phyloP scores from a whole-genome alignment of 2,888 invertebrate genomes.

The Cryptus armator region DNA sequence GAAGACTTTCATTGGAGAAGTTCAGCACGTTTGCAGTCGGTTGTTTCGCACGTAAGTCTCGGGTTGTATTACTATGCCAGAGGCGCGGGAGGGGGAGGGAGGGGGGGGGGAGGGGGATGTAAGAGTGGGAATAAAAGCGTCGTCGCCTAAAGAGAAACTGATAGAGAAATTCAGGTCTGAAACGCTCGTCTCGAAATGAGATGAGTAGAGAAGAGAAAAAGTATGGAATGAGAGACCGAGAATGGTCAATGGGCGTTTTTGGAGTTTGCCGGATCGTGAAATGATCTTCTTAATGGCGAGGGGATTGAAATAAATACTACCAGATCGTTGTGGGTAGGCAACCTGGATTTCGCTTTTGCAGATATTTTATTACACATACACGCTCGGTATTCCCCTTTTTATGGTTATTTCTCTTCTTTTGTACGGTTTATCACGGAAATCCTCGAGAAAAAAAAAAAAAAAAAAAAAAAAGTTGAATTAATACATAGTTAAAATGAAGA shows the following conservation, averaged over 20 bases:
- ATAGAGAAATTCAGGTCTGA: slow-evolving; percentile 7
- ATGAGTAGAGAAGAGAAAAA: slow-evolving; percentile 32
- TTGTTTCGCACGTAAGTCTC: slow-evolving; percentile 45
- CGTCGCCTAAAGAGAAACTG: slow-evolving; percentile 20
- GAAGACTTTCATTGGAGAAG: slow-evolving; percentile 53
- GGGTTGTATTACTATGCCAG: background rate
- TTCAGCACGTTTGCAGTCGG: slow-evolving; percentile 58
- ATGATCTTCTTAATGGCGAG: slow-evolving; percentile 73
- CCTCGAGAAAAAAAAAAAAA: too few species aligned
- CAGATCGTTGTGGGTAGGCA: slow-evolving; percentile 72
- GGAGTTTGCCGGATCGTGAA: slow-evolving; percentile 70
- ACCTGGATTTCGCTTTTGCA: slow-evolving; percentile 55
- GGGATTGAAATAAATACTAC: slow-evolving; percentile 75
- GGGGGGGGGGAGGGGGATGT: background rate
- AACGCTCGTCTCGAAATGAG: slow-evolving; percentile 32
- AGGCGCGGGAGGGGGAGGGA: background rate
- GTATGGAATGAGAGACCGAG: slow-evolving; percentile 28
- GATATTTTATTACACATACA: slow-evolving; percentile 42
- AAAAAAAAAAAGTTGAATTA: too few species aligned
- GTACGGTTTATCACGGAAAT: too few species aligned
- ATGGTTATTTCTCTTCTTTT: slow-evolving; percentile 10
- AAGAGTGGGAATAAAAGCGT: background rate
- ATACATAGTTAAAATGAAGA: too few species aligned
- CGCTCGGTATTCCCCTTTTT: slow-evolving; percentile 47
- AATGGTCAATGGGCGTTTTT: slow-evolving; percentile 63